Base-by-base conservation (phyloP, 2,888 invertebrate species). In the Ernsta delagoae region DNA sequence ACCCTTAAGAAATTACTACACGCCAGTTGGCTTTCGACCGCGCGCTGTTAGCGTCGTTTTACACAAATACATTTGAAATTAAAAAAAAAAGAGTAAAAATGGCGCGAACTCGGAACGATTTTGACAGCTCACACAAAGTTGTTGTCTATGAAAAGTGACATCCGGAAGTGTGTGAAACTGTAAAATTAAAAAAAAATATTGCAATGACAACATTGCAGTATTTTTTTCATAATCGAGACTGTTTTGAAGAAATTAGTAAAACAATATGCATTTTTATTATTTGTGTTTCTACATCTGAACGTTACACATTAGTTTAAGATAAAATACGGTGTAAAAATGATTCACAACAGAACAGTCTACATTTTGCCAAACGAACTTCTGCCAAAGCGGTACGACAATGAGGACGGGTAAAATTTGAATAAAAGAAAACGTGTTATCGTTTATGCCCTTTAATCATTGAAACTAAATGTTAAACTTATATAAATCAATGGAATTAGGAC, bases 321-420 rank as follows among this genome's bases (percentile, higher is more conserved):
- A 41, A 11, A 56, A 56, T 34, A 34, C 9, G 54, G 54, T 34
- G 34, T 56, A 69, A 86, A 75, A 75, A 92, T 92, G 92, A 86
- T 92, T 77, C 89, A 92, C 75, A 93, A 92, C 71, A 83, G 92
- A 70, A 92, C 93, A 60, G 93, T 93, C 72, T 92, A 92, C 77
- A 92, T 93, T 74, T 83, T 93, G 81, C 93, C 93, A 77, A 92
- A 92, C 71, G 93, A 93, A 79, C 79, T 93, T 45, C 81, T 93
- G 71, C 93, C 93, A 77, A 92, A 89, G 83, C 86, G 92, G 76
- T 92, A 93, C 78, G 87, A 83, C 75, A 85, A 87, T 77, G 83
- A 85, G 60, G 81, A 80, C 75, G 90, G 93, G 92, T 92, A 90
- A 85, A 59, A 61, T 36, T 66, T 53, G 11, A 59, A 31, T 36